Percentiles rank a stretch among this genome's conserved stretches.
Evolutionary conservation across 37 sponge, comb jelly and placozoan genomes (phyloP).

Genomic region (Eunapius fragilis): DNA sequence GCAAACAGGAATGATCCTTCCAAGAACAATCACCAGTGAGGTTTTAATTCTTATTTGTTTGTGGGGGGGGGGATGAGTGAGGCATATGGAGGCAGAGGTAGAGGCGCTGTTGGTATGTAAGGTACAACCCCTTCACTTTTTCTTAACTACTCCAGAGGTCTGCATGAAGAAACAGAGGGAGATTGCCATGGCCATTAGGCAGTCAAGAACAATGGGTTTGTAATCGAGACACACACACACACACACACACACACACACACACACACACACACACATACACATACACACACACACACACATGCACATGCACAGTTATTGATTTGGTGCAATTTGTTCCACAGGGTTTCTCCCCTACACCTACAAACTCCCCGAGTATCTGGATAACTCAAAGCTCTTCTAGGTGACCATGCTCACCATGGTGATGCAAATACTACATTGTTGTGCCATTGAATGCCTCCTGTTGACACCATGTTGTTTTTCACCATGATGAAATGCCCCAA

Average conservation of each 20-base stretch:
- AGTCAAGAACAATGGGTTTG: slow-evolving; percentile 56
- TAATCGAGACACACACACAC: neutral
- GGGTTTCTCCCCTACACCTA: slow-evolving; percentile 53
- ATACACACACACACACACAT: no score
- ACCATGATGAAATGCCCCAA: neutral
- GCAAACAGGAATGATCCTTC: slow-evolving; percentile 79
- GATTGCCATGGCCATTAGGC: slow-evolving; percentile 54
- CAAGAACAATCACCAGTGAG: slow-evolving; percentile 73
- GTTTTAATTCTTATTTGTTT: neutral
- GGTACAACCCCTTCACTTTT: neutral
- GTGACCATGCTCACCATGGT: neutral
- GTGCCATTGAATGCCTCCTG: neutral
- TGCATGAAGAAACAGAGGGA: slow-evolving; percentile 69
- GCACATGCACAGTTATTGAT: neutral
- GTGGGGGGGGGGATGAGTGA: no score
- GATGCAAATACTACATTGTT: neutral
- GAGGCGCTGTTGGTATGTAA: no score
- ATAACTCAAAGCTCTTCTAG: slow-evolving; percentile 33
- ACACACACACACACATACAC: neutral
- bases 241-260: neutral
- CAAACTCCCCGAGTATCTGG: slow-evolving; percentile 39
- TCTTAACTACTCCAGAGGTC: slow-evolving; percentile 10
- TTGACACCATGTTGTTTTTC: neutral
- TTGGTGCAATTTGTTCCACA: neutral
- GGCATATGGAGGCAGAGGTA: no score